Evolutionary conservation across 2,113 vertebrate genomes (phyloP), one percentile per base, ranked within the genome.

Genomic region (Pseudopodoces humilis): DNA sequence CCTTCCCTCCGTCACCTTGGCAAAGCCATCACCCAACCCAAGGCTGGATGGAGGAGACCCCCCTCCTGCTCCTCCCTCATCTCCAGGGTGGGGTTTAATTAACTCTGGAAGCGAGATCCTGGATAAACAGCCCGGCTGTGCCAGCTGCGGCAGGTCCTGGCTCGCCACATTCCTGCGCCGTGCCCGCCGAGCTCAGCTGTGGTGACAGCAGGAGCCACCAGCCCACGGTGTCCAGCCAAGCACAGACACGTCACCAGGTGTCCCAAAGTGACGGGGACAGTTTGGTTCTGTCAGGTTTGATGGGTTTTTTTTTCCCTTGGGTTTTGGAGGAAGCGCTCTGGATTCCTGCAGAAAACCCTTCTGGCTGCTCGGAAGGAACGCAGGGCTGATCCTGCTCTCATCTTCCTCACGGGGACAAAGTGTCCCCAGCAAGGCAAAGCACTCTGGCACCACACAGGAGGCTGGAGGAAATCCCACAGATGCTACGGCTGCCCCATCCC

Each of bases 241-340:
- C 30, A 2, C 6, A 0, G 56, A 44, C 70, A 59, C 4, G 0
- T 17, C 82, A 4, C 78, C 68, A 2, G 15, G 24, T 5, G 7
- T 15, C 59, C 72, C 4, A 8, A 15, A 0, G 27, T 0, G 37
- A 43, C 0, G 1, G 70, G 0, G 1, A 15, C 11, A 0, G 0
- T 2, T 31, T 3, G 62, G 62, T 14, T 13, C 0, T 0, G 30
- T 6, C 13, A 2, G 2, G 43, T 17, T 49, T 0, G 39, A 18
- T 3, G 71, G 39, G 39, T 83, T 64, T 15, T 13, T 33, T 7
- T 2, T n/a, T n/a, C n/a, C 13, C 31, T 43, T 4, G 39, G 50
- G 43, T 67, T 90, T 16, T 16, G 65, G 75, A 70, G 44, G n/a
- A n/a, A n/a, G n/a, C n/a, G n/a, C n/a, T n/a, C n/a, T n/a, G n/a